phyloP scores from a whole-genome alignment of 1,140 invertebrate species.

The Sarcophaga bullata region DNA sequence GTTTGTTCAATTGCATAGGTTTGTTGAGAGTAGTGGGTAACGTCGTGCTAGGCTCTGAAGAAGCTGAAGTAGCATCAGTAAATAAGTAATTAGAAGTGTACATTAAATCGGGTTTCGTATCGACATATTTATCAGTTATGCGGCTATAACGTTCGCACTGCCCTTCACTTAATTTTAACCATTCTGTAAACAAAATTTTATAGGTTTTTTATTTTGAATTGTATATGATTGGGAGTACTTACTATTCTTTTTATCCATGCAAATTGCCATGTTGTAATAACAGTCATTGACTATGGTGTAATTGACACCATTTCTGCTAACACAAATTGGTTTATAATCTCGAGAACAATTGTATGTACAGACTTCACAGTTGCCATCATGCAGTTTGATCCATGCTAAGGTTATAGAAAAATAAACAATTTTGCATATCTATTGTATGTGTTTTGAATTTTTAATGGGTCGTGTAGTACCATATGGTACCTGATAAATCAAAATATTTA shows the following conservation, averaged over 20 bases:
- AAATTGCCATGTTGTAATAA: slow-evolving; percentile 55
- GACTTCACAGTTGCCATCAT: slow-evolving; percentile 52
- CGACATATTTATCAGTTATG: slow-evolving; percentile 1
- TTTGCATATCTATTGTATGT: too few relatives aligned
- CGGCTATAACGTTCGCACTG: slow-evolving; percentile 10
- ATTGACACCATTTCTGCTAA: slow-evolving; percentile 52
- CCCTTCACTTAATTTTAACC: background rate
- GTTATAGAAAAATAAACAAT: too few relatives aligned
- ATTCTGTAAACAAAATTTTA: background rate
- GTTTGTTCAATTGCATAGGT: background rate
- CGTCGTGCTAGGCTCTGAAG: background rate
- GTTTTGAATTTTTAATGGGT: too few relatives aligned
- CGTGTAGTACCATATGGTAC: too few relatives aligned
- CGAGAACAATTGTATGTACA: slow-evolving; percentile 54
- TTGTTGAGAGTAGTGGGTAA: background rate
- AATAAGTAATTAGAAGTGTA: background rate
- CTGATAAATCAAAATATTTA: too few relatives aligned
- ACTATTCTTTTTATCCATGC: slow-evolving; percentile 49
- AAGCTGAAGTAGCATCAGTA: background rate
- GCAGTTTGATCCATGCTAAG: slow-evolving; percentile 37
- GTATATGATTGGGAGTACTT: slow-evolving; percentile 11
- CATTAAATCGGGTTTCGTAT: background rate
- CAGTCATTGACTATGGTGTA: slow-evolving; percentile 61
- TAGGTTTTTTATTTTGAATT: background rate
- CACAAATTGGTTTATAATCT: slow-evolving; percentile 55